A percentile compares a stretch with the other conserved stretches of the same genome.
Conservation (phyloP, 2,113 vertebrate genomes). For the Microtus pennsylvanicus region DNA sequence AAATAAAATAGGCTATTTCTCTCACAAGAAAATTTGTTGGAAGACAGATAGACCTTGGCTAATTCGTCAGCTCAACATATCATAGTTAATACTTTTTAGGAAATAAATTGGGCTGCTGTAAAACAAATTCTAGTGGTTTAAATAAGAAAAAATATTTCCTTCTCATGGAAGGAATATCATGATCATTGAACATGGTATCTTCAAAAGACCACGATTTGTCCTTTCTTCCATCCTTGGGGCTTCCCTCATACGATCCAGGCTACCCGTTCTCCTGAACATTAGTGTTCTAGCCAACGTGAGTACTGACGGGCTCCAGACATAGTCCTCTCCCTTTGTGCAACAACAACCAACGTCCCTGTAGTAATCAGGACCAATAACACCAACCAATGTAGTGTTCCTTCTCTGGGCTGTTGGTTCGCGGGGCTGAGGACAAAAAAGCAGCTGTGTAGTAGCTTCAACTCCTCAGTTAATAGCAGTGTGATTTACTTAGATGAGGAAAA, state of each 20-base stretch:
- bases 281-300: not conserved
- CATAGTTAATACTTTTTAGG: not conserved
- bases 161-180: slow-evolving; percentile 4
- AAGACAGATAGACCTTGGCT: not conserved
- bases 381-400: not conserved
- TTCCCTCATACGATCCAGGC: not conserved
- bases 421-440: not conserved
- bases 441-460: not conserved
- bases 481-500: not conserved
- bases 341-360: not conserved
- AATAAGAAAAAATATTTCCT: not conserved
- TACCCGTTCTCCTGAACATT: not conserved
- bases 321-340: not conserved
- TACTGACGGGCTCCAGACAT: not conserved
- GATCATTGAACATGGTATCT: not conserved
- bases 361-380: not conserved
- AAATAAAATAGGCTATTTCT: not conserved
- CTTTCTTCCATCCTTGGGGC: not conserved
- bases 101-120: not conserved
- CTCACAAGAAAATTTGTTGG: slow-evolving; percentile 1
- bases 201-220: not conserved
- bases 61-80: slow-evolving; percentile 7
- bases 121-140: slow-evolving; percentile 26
- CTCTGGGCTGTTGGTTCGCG: not conserved
- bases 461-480: slow-evolving; percentile 18